Conservation (phyloP, 2,888 invertebrate species). For the Rugalucina vietnamica region DNA sequence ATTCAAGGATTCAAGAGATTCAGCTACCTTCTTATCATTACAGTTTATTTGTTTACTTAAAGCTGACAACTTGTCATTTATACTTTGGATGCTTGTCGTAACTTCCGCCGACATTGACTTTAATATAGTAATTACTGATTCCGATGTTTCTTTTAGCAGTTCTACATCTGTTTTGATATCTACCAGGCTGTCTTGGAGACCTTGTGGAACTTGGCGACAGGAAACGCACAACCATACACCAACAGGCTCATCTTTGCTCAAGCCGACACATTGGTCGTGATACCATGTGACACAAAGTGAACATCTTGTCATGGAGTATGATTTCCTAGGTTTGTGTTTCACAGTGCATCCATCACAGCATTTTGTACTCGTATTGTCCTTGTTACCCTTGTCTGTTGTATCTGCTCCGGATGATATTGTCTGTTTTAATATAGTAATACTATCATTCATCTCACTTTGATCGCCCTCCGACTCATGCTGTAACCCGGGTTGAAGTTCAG, state of each 20-base stretch:
- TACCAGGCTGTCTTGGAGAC: neutral
- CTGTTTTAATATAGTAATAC: neutral
- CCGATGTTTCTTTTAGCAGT: neutral
- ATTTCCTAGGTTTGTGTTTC: neutral
- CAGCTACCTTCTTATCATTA: neutral
- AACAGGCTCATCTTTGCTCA: neutral
- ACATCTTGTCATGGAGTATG: neutral
- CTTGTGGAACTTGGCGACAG: neutral
- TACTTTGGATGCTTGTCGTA: neutral
- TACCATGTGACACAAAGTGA: neutral
- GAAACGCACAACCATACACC: neutral
- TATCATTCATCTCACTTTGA: neutral
- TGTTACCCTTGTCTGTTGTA: neutral
- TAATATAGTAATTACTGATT: neutral
- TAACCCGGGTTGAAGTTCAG: neutral
- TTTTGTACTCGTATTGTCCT: neutral
- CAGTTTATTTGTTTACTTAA: neutral
- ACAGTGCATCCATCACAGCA: neutral
- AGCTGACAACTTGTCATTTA: neutral
- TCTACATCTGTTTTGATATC: neutral
- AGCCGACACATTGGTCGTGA: neutral
- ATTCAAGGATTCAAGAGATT: neutral
- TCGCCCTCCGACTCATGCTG: neutral
- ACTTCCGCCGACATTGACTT: neutral
- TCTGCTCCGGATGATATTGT: neutral